These are phyloP conservation scores for Cynoglossus semilaevis DNA, from an alignment of 2,113 vertebrate genomes.

Conservation along the genomic window DNA sequence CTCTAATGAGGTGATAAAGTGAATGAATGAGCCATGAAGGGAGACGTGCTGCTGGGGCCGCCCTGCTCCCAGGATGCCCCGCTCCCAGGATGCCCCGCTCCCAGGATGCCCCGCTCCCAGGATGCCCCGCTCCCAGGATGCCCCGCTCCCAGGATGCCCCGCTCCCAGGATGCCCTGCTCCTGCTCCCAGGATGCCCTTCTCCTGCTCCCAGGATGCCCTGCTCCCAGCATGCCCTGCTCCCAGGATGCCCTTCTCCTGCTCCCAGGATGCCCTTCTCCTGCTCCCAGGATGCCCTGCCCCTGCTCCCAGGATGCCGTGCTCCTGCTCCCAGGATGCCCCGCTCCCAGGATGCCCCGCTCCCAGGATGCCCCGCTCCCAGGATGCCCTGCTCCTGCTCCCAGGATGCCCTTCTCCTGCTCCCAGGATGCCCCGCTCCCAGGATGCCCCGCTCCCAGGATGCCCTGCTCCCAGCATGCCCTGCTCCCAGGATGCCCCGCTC, in stretches of 20 bases:
- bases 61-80: constrained; percentile 54
- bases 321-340: constrained; percentile 58
- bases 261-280: no score
- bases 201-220: constrained; percentile 53
- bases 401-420: constrained; percentile 54
- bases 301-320: constrained; percentile 62
- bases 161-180: constrained; percentile 59
- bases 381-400: constrained; percentile 59
- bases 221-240: constrained; percentile 57
- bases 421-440: constrained; percentile 56
- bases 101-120: constrained; percentile 56
- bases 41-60: constrained; percentile 66
- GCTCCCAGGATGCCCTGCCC: constrained; percentile 58
- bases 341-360: constrained; percentile 57
- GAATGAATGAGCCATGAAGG: constrained; percentile 76
- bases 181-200: constrained; percentile 59
- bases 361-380: constrained; percentile 56
- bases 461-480: constrained; percentile 52
- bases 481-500: constrained; percentile 61
- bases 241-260: no score
- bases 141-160: constrained; percentile 51
- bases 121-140: constrained; percentile 55
- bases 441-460: constrained; percentile 55
- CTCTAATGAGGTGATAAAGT: constrained; percentile 77
- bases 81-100: constrained; percentile 48